These are phyloP conservation scores for Anniella stebbinsi DNA, from an alignment of 2,797 vertebrate genomes.

Conservation along the genomic window DNA sequence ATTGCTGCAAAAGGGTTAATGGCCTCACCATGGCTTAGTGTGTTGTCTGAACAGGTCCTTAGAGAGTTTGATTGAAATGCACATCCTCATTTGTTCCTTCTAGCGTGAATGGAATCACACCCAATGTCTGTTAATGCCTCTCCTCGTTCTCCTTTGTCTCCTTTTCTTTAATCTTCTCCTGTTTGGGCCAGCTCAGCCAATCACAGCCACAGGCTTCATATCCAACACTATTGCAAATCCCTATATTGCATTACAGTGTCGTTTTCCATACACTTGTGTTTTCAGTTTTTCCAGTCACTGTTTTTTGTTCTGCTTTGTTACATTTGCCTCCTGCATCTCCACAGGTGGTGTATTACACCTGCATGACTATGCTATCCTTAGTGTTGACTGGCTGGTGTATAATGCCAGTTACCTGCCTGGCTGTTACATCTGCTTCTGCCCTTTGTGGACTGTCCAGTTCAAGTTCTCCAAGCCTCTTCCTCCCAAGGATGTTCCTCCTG, in stretches of 20 bases:
- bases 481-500: background rate
- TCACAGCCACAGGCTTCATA: background rate
- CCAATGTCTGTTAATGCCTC: background rate
- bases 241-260: background rate
- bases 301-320: accelerated
- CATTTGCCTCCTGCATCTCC: background rate
- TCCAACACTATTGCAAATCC: background rate
- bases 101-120: background rate
- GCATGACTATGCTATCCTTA: constrained; percentile 86
- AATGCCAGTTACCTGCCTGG: constrained; percentile 88
- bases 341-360: constrained; percentile 89
- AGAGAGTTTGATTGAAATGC: background rate
- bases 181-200: background rate
- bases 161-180: background rate
- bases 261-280: background rate
- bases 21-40: too few relatives aligned
- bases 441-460: constrained; percentile 75
- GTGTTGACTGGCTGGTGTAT: constrained; percentile 86
- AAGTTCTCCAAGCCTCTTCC: constrained; percentile 80
- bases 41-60: too few relatives aligned
- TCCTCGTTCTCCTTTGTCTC: background rate
- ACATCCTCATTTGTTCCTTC: background rate
- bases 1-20: too few relatives aligned
- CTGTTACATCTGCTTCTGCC: constrained; percentile 87
- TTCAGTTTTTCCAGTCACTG: constrained; percentile 26